Base-by-base conservation (phyloP, 2,113 vertebrate genomes). In the Boulengeromyrus knoepffleri region DNA sequence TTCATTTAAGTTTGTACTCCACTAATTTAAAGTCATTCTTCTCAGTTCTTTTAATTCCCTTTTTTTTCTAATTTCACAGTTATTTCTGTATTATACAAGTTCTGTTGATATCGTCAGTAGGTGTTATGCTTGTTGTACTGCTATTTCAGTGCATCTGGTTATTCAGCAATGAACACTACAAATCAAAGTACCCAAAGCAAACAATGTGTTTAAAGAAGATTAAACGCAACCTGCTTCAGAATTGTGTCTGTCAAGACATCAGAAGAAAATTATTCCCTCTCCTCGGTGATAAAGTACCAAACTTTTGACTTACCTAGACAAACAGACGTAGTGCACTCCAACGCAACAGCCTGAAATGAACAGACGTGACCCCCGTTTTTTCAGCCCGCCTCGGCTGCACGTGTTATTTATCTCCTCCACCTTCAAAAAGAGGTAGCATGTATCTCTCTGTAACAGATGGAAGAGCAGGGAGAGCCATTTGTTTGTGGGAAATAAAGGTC, bases 381-480 rank as follows among this genome's bases (percentile, higher is more conserved):
- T 39, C 12, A n/a, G 8, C 13, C 2, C 3, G 10, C 39, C 36
- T 66, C 1, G n/a, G 88, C 45, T 24, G 15, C 42, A 1, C 88
- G 12, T 50, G 39, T 47, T 46, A 19, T 31, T 42, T 21, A 42
- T 70, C 21, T 70, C 88, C 42, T 5, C 46, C 19, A 45, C 45
- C 42, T 58, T 13, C n/a, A 21, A 36, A 5, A 39, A 2, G 17
- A 62, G 62, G 53, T 27, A 77, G 42, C 46, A 9, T 80, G 46
- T 89, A 80, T 77, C 62, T 47, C 46, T 39, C 13, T 66, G 62
- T 42, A 89, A 21, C 70, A 80, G 88, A 89, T 80, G 66, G 88
- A 52, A 49, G 42, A 58, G 36, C 3, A 45, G 15, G n/a, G 88
- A 50, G 15, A 52, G 21, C 31, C 42, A 46, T 46, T 9, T 80